phyloP scores from a whole-genome alignment of 2,797 vertebrate genomes.

The Hapalemur alaotrensis region DNA sequence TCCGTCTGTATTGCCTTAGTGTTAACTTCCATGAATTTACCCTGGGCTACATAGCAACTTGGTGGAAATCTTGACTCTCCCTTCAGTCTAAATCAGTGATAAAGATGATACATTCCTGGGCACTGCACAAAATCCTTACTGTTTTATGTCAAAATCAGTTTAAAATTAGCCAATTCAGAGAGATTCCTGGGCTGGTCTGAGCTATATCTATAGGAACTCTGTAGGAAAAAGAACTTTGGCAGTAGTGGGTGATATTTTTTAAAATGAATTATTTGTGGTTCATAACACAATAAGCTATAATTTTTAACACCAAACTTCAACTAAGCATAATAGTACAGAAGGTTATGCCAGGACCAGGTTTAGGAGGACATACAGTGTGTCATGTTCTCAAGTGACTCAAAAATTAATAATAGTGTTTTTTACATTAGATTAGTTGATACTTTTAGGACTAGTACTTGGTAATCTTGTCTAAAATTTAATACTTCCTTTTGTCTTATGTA shows the following conservation, averaged over 20 bases:
- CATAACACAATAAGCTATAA: not conserved
- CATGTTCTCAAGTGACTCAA: not conserved
- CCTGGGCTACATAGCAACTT: not conserved
- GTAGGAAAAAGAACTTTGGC: not conserved
- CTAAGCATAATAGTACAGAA: not conserved
- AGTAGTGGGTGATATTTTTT: not conserved
- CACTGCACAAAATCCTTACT: not conserved
- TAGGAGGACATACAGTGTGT: not conserved
- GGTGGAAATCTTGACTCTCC: not conserved
- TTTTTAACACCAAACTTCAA: not conserved
- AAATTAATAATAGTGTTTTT: not conserved
- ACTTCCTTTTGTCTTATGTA: not conserved
- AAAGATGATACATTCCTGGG: not conserved
- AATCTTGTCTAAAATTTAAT: not conserved
- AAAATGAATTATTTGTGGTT: not conserved
- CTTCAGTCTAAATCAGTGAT: not conserved
- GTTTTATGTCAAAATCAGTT: not conserved
- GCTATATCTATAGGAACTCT: not conserved
- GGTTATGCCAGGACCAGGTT: not conserved
- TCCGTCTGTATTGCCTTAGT: fast-evolving
- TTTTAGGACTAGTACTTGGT: not conserved
- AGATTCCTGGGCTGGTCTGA: not conserved
- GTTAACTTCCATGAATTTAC: not conserved
- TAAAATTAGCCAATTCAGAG: not conserved
- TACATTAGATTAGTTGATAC: not conserved